Evolutionary conservation across 1,140 invertebrate species (phyloP).

Genomic region (Teleogryllus occipitalis): DNA sequence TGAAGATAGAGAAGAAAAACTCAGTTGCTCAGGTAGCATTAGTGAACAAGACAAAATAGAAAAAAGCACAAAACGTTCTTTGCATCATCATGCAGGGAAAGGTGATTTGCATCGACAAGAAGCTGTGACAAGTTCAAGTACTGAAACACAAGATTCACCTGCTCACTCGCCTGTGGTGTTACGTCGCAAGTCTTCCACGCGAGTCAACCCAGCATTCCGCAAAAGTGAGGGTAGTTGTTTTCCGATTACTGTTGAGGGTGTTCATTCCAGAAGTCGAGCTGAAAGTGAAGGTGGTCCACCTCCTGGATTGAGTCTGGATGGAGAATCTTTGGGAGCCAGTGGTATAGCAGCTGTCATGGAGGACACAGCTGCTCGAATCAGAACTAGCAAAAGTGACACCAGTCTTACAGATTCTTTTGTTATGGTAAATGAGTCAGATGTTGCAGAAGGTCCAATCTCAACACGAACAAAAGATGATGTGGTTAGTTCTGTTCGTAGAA

Average conservation of each 20-base stretch:
- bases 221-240: conserved; percentile 52
- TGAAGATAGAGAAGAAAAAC: conserved; percentile 33
- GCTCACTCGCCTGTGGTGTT: conserved; percentile 42
- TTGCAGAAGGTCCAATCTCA: neutral
- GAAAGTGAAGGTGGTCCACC: conserved; percentile 39
- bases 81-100: conserved; percentile 13
- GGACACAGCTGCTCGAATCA: conserved; percentile 41
- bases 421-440: conserved; percentile 54
- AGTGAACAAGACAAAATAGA: neutral
- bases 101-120: conserved; percentile 16
- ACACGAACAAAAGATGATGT: conserved; percentile 30
- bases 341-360: conserved; percentile 27
- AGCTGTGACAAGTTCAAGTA: conserved; percentile 16
- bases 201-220: conserved; percentile 52
- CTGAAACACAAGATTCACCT: conserved; percentile 15
- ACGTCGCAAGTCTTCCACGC: conserved; percentile 47
- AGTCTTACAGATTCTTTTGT: conserved; percentile 87
- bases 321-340: conserved; percentile 33
- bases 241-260: neutral
- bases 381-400: conserved; percentile 81
- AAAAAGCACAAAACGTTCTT: neutral
- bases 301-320: conserved; percentile 25
- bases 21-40: neutral
- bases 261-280: conserved; percentile 29
- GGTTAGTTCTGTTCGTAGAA: neutral